Percentiles rank a stretch among this genome's conserved stretches.
phyloP scores from a whole-genome alignment of 2,797 vertebrate genomes.

The Erethizon dorsatum region DNA sequence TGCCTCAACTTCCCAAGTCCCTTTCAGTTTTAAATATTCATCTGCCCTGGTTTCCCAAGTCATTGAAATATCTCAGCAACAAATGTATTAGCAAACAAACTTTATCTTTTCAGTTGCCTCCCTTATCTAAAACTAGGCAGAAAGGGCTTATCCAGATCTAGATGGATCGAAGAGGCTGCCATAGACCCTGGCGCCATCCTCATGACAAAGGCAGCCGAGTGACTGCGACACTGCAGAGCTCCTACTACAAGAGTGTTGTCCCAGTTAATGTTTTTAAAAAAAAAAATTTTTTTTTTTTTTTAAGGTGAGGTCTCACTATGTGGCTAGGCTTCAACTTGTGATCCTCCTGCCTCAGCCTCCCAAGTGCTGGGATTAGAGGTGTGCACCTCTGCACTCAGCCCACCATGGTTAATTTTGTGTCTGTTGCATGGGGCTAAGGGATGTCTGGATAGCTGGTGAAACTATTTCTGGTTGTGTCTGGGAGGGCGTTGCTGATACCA shows the following conservation, averaged over 20 bases:
- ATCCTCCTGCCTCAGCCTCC: not conserved
- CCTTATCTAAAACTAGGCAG: not conserved
- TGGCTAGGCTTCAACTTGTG: not conserved
- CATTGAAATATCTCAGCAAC: not conserved
- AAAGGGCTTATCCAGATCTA: not conserved
- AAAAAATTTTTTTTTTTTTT: not conserved
- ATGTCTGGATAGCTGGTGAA: not conserved
- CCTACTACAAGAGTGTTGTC: not conserved
- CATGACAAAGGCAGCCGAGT: not conserved
- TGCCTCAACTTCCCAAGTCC: conserved; percentile 9
- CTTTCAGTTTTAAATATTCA: conserved; percentile 33
- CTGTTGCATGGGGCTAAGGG: not conserved
- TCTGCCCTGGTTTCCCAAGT: not conserved
- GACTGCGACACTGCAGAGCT: not conserved
- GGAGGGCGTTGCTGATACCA: not conserved
- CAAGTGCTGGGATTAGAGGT: not conserved
- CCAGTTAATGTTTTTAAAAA: too few species aligned
- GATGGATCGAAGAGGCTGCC: not conserved
- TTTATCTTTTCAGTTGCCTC: not conserved
- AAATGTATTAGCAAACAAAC: not conserved
- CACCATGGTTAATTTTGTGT: not conserved
- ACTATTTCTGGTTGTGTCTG: not conserved
- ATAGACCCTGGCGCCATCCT: not conserved
- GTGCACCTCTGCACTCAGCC: not conserved
- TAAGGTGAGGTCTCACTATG: not conserved